Base-by-base conservation (phyloP, 1,140 invertebrate species). In the Drosophila albomicans region DNA sequence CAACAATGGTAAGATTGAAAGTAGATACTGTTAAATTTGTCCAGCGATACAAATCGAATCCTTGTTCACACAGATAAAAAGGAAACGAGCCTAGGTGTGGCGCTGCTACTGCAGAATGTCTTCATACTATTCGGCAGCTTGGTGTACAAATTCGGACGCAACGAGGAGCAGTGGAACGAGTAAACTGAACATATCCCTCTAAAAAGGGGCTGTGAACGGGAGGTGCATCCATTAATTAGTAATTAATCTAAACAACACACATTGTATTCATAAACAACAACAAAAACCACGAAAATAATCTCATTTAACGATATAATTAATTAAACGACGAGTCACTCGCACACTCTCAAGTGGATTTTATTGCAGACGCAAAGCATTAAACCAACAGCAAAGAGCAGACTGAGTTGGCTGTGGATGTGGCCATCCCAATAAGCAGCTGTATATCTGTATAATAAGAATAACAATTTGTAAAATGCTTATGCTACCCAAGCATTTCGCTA, bases 81-180 rank as follows among this genome's bases (percentile, higher is more conserved):
- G 41, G 84, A 91, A 15, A 93, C 95, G 43, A 98, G 97, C 95
- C 96, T 98, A 1, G 98, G 98, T 6, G 96, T 99, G 59, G 97
- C 97, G 52, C 93, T 99, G 1, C 98, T 99, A 82, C 93, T 99
- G 38, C 98, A 99, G 93, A 99, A 99, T 93, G 94, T 97, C 0
- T 96, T 99, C 71, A 99, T 99, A 81, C 99, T 99, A 89, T 94
- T 97, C 63, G 96, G 96, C 32, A 98, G 97, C 0, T 93, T 99
- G 35, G 95, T 98, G 25, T 99, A 97, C 93, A 99, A 99, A 93
- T 99, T 99, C 93, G 98, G 98, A 8, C 94, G 98, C 87, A 95
- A 96, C 48, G 98, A 99, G 94, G 98, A 99, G 91, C 93, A 95
- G 5, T 97, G 96, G 96, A 94, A 93, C 64, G 95, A 94, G 59